Conservation (phyloP, 2,888 invertebrate genomes). For the Eulithis prunata region DNA sequence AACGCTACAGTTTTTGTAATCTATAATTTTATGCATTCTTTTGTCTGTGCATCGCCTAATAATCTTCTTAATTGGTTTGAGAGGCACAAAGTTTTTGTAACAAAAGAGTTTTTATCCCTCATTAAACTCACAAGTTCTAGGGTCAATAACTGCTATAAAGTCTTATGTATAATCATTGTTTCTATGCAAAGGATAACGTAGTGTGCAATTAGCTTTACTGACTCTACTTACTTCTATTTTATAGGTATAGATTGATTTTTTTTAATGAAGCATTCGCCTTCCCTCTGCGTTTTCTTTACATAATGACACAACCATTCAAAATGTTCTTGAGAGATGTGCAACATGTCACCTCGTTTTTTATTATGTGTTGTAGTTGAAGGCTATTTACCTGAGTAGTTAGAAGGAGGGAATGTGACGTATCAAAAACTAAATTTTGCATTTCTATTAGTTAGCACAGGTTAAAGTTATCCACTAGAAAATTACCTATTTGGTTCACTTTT, state of each 20-base stretch:
- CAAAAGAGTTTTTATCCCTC: constrained; percentile 9
- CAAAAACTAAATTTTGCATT: too few species aligned
- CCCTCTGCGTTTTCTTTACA: too few species aligned
- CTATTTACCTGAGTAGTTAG: too few species aligned
- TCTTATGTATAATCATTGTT: constrained; percentile 2
- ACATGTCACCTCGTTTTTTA: too few species aligned
- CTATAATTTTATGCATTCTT: constrained; percentile 37
- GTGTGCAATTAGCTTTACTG: neutral
- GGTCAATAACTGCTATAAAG: constrained; percentile 13
- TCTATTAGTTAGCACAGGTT: neutral
- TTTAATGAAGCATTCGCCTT: too few species aligned
- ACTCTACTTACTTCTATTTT: neutral
- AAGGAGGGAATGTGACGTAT: too few species aligned
- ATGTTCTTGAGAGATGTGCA: too few species aligned
- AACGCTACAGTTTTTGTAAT: constrained; percentile 43
- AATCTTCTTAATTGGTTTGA: constrained; percentile 23
- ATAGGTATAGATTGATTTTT: neutral
- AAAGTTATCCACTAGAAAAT: constrained; percentile 15
- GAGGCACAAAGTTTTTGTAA: constrained; percentile 18
- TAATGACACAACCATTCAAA: too few species aligned
- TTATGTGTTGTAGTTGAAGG: too few species aligned
- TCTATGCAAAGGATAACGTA: neutral
- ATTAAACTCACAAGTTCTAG: constrained; percentile 8
- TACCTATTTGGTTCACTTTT: constrained; percentile 20
- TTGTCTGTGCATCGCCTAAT: constrained; percentile 30